Evolutionary conservation across 2,888 invertebrate species (phyloP), one percentile per base, ranked within the genome.

Genomic region (Neuroscelio doddi): DNA sequence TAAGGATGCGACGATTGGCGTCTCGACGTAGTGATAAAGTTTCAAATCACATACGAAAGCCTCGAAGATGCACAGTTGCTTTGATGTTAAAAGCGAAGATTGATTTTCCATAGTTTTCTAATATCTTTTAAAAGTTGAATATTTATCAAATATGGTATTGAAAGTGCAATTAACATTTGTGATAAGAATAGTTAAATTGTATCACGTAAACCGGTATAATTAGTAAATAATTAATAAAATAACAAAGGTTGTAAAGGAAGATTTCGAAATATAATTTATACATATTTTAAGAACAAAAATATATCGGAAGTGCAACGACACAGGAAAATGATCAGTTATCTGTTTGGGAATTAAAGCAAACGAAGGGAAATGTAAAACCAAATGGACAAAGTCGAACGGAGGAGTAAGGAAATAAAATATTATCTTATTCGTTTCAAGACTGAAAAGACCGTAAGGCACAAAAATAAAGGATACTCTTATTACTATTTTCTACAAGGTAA

Each of bases 1-100:
- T 64, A 73, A 76, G 73, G 75, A 76, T 73, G 72, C 76, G 77
- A 75, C 78, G 79, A 80, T 80, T 78, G 77, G 73, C 76, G 74
- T 77, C 72, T 71, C 67, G 59, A 49, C 55, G 41, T 51, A 24
- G 58, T 70, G 73, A 76, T 74, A 73, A 76, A 76, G 64, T 73
- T 71, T 64, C 59, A 71, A 74, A 74, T 76, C 78, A 74, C 73
- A 74, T 72, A 66, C 64, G 63, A 42, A 55, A 51, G 38, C 34
- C 3, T 4, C 12, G 2, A 36, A 36, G 14, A 12, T 36, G 10
- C 8, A 8, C 36, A 4, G 14, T 12, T 14, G 14, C 14, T 36
- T 2, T 3, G 15, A 36, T 8, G 8, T 15, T 36, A 5, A 5
- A 14, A 36, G 4, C 14, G 8, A 36, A 14, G 14, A 36, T 14